phyloP scores from a whole-genome alignment of 2,113 vertebrate species.

The Dinomys branickii region DNA sequence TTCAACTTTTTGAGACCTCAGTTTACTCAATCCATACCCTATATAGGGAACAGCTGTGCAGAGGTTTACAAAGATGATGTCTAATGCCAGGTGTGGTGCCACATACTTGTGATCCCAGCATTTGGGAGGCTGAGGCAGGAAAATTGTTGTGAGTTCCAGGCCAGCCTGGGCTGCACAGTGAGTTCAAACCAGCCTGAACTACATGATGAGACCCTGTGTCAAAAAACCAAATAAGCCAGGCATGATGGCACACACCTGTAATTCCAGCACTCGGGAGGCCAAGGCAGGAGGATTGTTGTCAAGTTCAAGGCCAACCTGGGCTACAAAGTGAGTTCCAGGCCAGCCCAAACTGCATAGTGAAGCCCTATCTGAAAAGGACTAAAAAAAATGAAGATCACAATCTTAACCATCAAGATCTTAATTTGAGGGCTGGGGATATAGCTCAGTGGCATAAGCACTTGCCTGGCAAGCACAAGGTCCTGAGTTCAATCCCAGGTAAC shows the following conservation, averaged over 20 bases:
- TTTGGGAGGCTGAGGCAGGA: background rate
- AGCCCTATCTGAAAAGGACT: background rate
- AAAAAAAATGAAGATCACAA: too few relatives aligned
- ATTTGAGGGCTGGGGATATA: too few relatives aligned
- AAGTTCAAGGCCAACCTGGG: background rate
- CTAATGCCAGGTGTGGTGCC: background rate
- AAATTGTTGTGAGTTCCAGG: background rate
- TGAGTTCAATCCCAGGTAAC: too few relatives aligned
- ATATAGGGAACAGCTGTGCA: background rate
- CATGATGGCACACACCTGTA: background rate
- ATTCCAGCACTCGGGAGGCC: background rate
- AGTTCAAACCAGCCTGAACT: background rate
- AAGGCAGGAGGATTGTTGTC: background rate
- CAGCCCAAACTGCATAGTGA: background rate
- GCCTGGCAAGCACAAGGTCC: too few relatives aligned
- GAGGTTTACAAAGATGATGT: background rate
- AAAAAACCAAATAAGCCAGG: background rate
- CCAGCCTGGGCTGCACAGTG: background rate
- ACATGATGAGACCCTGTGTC: background rate
- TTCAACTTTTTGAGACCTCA: background rate
- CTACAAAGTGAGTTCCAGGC: background rate
- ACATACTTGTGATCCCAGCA: background rate
- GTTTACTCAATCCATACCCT: background rate
- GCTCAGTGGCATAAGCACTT: too few relatives aligned
- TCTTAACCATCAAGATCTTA: too few relatives aligned